Evolutionary conservation across 2,888 invertebrate genomes (phyloP).

Genomic region (Andrena fulva): DNA sequence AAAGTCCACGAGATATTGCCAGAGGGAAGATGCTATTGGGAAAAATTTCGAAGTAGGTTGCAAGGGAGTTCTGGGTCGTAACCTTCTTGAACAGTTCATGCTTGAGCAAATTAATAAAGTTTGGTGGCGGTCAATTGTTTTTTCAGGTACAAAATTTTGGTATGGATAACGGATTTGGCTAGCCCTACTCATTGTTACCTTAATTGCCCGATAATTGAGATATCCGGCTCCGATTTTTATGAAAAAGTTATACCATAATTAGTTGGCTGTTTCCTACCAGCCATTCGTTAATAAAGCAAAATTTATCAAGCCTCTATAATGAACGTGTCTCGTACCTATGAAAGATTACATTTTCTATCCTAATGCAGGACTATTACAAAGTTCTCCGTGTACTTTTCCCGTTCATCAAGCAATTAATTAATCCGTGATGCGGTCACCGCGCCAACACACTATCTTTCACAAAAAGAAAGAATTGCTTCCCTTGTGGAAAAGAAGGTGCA

Average conservation of each 20-base stretch:
- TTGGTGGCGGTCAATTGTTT: neutral
- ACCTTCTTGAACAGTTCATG: neutral
- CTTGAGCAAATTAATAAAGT: slow-evolving; percentile 16
- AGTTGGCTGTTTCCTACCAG: neutral
- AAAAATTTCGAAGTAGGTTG: slow-evolving; percentile 51
- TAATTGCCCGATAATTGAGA: neutral
- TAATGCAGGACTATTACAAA: slow-evolving; percentile 7
- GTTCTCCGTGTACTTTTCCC: neutral
- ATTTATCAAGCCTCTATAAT: slow-evolving; percentile 27
- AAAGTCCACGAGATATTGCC: slow-evolving; percentile 47
- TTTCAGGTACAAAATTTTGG: neutral
- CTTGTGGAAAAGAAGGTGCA: neutral
- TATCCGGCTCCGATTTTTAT: slow-evolving; percentile 22
- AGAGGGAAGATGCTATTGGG: slow-evolving; percentile 40
- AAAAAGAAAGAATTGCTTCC: neutral
- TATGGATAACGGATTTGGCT: neutral
- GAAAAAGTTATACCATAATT: neutral
- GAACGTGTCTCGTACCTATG: slow-evolving; percentile 8
- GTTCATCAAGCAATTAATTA: slow-evolving; percentile 25
- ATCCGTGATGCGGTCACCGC: neutral
- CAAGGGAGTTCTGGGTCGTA: slow-evolving; percentile 14
- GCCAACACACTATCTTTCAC: neutral
- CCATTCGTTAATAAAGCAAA: slow-evolving; percentile 40
- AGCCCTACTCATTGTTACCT: neutral
- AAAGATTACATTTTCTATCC: slow-evolving; percentile 20